Conservation (phyloP, 2,113 vertebrate genomes). For the Dipodomys stephensi region DNA sequence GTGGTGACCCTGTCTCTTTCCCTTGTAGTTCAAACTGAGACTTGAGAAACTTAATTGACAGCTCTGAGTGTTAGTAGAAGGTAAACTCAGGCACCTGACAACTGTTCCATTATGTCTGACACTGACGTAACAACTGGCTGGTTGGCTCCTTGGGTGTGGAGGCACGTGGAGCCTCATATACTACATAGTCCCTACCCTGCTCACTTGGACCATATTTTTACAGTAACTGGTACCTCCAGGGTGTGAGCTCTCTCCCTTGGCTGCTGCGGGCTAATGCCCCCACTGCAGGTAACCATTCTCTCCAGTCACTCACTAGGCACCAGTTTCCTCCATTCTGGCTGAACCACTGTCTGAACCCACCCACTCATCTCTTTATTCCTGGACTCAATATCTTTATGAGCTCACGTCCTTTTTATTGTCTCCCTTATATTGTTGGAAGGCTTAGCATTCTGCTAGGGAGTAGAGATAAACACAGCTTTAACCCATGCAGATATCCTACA, state of each 20-base stretch:
- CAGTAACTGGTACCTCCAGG: neutral
- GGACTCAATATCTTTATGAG: neutral
- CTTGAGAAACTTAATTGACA: neutral
- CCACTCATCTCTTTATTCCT: neutral
- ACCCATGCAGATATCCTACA: neutral
- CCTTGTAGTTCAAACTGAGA: neutral
- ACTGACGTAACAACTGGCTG: neutral
- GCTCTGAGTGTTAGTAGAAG: neutral
- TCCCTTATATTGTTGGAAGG: neutral
- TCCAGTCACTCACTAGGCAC: too few relatives aligned
- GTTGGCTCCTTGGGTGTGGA: neutral
- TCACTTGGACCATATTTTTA: neutral
- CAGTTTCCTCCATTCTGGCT: too few relatives aligned
- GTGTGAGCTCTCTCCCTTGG: neutral
- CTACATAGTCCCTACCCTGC: fast-evolving
- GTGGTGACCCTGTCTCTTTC: neutral
- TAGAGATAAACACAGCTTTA: neutral
- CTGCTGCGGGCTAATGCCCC: neutral
- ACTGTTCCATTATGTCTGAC: neutral
- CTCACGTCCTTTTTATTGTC: neutral
- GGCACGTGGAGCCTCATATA: neutral
- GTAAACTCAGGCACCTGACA: too few relatives aligned
- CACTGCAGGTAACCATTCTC: too few relatives aligned
- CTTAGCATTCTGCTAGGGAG: neutral
- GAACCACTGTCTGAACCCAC: too few relatives aligned